phyloP scores from a whole-genome alignment of 35 echinoderm and acorn worm genomes.

The Diadema setosum region DNA sequence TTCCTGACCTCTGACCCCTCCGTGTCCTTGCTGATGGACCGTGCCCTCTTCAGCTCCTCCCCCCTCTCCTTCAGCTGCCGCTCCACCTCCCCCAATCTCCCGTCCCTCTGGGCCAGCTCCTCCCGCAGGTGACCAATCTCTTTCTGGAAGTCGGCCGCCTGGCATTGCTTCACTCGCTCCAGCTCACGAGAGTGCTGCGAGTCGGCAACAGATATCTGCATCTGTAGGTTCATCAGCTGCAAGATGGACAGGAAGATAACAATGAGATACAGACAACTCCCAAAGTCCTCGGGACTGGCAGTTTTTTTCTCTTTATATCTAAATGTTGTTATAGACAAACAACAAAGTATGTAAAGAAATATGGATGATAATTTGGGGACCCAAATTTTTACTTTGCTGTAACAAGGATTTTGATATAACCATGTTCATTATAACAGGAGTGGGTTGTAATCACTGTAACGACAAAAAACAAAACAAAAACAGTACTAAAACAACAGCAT shows the following conservation, averaged over 20 bases:
- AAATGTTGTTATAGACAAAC: too few species aligned
- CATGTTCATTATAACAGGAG: too few species aligned
- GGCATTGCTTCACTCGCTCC: conserved; percentile 63
- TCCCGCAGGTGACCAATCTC: conserved; percentile 46
- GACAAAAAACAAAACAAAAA: too few species aligned
- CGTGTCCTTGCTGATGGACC: conserved; percentile 7
- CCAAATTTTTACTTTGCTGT: too few species aligned
- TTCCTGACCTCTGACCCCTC: conserved; percentile 50
- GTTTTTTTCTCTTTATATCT: too few species aligned
- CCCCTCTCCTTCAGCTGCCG: conserved; percentile 30
- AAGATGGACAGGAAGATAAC: not conserved
- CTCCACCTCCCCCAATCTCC: conserved; percentile 44
- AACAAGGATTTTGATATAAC: too few species aligned
- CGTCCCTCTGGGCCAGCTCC: conserved; percentile 69
- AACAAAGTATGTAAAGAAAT: too few species aligned
- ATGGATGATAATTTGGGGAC: too few species aligned
- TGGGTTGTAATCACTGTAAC: too few species aligned
- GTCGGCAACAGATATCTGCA: conserved; percentile 67
- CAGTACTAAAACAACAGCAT: too few species aligned
- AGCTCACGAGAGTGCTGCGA: conserved; percentile 77
- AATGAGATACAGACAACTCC: too few species aligned
- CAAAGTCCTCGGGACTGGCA: too few species aligned
- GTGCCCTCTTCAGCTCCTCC: conserved; percentile 30
- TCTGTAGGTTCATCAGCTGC: conserved; percentile 77
- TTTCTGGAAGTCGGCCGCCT: conserved; percentile 22